phyloP scores from a whole-genome alignment of 1,140 invertebrate species.

The Oreohelix idahoensis region DNA sequence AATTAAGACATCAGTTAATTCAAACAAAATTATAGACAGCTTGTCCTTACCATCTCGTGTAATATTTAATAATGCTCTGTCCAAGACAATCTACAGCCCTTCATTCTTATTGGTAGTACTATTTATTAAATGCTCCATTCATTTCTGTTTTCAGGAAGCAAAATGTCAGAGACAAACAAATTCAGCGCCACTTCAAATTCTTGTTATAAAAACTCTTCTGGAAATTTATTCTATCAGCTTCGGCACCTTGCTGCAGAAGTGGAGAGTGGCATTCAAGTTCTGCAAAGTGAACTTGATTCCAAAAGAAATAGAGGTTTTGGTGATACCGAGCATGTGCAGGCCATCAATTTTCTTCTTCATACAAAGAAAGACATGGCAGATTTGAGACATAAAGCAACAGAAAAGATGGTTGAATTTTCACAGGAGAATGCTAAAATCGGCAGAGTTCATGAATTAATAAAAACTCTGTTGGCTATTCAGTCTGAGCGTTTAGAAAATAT shows the following conservation, averaged over 20 bases:
- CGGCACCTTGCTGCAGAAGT: neutral
- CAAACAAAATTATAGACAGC: too few species aligned
- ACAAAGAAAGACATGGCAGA: neutral
- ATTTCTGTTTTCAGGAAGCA: too few species aligned
- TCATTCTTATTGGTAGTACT: too few species aligned
- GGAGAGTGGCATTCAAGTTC: neutral
- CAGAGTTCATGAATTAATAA: neutral
- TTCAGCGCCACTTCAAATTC: too few species aligned
- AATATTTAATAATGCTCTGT: too few species aligned
- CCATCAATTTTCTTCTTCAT: neutral
- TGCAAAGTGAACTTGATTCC: neutral
- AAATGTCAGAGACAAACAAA: too few species aligned
- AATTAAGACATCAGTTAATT: too few species aligned
- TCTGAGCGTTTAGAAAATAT: neutral
- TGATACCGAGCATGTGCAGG: neutral
- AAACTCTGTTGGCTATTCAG: neutral
- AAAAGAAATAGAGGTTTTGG: neutral
- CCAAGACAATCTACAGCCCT: too few species aligned
- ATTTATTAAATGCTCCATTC: too few species aligned
- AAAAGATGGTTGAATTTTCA: neutral
- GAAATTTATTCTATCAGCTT: neutral
- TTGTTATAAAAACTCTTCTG: too few species aligned
- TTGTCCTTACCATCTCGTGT: too few species aligned
- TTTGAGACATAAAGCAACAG: neutral
- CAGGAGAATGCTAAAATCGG: neutral